Conservation (phyloP, 2,888 invertebrate species). For the Chouioia cunea region DNA sequence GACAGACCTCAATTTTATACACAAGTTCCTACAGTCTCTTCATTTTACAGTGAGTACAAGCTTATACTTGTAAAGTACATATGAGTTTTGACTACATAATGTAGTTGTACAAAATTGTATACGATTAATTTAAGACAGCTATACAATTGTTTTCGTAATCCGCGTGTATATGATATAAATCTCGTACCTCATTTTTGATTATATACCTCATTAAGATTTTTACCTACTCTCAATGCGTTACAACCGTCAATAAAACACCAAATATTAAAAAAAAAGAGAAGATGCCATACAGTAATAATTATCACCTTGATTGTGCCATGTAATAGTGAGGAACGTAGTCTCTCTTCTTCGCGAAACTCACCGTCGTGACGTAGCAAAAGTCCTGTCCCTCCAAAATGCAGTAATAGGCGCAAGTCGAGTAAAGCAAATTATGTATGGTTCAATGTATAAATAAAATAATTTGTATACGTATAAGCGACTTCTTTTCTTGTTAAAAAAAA, state of each 20-base stretch:
- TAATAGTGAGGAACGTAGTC: conserved; percentile 63
- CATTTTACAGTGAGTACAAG: conserved; percentile 32
- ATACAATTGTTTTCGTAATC: conserved; percentile 32
- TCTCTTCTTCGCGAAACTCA: conserved; percentile 54
- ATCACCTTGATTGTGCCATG: conserved; percentile 62
- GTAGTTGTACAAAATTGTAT: conserved; percentile 20
- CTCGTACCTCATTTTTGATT: conserved; percentile 12
- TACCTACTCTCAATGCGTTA: conserved; percentile 40
- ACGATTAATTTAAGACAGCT: conserved; percentile 20
- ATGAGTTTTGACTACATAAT: conserved; percentile 34
- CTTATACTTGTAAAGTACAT: conserved; percentile 34
- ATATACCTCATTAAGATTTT: conserved; percentile 27
- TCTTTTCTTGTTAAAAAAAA: conserved; percentile 1
- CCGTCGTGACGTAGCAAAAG: conserved; percentile 66
- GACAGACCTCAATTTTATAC: conserved; percentile 33
- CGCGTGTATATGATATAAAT: conserved; percentile 17
- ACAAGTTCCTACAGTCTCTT: conserved; percentile 44
- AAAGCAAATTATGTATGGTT: conserved; percentile 40
- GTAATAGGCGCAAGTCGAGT: conserved; percentile 49
- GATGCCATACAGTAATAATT: conserved; percentile 38
- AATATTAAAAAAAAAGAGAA: conserved; percentile 29
- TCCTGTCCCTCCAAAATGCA: conserved; percentile 68
- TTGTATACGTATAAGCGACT: background rate
- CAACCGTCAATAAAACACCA: conserved; percentile 43
- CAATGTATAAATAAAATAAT: conserved; percentile 1